Evolutionary conservation across 2,113 vertebrate species (phyloP).

Genomic region (Brachirus orientalis): DNA sequence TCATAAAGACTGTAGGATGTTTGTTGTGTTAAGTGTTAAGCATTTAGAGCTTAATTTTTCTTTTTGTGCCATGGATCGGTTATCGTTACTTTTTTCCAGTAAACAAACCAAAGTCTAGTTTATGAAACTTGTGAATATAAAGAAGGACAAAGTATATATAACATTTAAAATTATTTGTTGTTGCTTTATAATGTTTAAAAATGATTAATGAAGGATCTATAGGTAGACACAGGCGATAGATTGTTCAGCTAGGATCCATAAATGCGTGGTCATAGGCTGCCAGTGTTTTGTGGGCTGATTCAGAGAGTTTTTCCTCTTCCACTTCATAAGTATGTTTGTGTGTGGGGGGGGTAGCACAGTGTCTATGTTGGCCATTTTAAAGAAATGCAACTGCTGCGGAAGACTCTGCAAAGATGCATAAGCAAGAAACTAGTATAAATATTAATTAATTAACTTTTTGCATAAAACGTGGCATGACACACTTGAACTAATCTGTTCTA

Average conservation of each 20-base stretch:
- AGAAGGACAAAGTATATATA: too few species aligned
- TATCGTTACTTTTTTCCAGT: too few species aligned
- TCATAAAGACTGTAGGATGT: conserved; percentile 36
- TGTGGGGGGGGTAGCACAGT: not conserved
- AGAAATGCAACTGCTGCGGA: too few species aligned
- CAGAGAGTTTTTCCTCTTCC: not conserved
- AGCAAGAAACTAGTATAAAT: too few species aligned
- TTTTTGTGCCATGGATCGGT: too few species aligned
- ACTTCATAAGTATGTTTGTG: not conserved
- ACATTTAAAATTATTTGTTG: not conserved
- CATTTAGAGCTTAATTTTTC: not conserved
- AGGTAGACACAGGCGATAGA: not conserved
- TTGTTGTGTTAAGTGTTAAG: too few species aligned
- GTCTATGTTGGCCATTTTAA: not conserved
- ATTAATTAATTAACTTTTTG: too few species aligned
- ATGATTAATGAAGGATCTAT: not conserved
- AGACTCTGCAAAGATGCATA: not conserved
- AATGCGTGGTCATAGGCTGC: not conserved
- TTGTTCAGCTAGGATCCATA: conserved; percentile 10
- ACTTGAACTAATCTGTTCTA: too few species aligned
- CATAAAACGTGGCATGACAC: too few species aligned
- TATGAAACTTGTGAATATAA: too few species aligned
- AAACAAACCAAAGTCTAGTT: too few species aligned
- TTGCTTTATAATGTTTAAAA: too few species aligned
- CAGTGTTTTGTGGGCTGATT: not conserved